These are phyloP conservation scores for Aphelocoma coerulescens DNA, from an alignment of 2,113 vertebrate species.

Conservation along the genomic window DNA sequence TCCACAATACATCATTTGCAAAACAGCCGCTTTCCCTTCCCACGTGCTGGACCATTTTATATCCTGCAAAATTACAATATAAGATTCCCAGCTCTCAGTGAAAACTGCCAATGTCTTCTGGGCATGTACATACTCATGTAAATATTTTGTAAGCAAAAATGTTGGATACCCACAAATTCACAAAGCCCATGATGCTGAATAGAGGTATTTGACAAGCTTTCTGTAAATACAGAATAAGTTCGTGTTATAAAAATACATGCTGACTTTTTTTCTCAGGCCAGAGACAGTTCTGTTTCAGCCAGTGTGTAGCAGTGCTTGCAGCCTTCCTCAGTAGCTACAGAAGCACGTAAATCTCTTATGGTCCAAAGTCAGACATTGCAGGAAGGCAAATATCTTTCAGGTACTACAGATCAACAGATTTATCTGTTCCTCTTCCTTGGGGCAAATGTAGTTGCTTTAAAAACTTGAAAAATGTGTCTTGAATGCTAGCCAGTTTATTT, in stretches of 20 bases:
- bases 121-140: background rate
- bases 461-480: conserved; percentile 4
- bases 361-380: background rate
- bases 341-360: background rate
- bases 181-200: background rate
- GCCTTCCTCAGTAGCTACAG: background rate
- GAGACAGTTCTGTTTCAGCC: background rate
- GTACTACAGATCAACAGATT: background rate
- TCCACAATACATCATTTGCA: background rate
- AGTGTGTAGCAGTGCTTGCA: background rate
- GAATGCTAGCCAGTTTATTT: conserved; percentile 21
- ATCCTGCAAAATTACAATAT: background rate
- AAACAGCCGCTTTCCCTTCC: background rate
- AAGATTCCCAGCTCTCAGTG: background rate
- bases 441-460: conserved; percentile 1
- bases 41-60: background rate
- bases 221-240: background rate
- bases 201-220: background rate
- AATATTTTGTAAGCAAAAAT: background rate
- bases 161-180: background rate
- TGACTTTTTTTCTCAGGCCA: background rate
- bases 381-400: background rate
- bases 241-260: background rate
- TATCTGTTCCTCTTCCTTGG: background rate
- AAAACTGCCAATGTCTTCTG: background rate